Conservation (phyloP, 1,140 invertebrate genomes). For the Neotoxoptera formosana region DNA sequence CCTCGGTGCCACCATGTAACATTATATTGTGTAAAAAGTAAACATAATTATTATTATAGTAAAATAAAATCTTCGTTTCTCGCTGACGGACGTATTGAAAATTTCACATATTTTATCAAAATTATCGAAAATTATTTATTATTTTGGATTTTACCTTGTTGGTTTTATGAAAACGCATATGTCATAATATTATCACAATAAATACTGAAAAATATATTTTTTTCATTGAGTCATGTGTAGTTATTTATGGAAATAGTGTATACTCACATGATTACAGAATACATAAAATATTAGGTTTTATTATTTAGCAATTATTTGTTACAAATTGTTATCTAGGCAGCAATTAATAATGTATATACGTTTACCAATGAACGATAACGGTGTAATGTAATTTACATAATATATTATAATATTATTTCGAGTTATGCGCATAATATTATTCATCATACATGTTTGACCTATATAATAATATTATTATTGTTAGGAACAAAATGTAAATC, state of each 20-base stretch:
- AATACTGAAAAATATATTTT: no score
- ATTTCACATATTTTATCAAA: no score
- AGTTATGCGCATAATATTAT: not conserved
- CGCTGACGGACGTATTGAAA: no score
- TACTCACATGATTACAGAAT: no score
- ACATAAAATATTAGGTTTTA: not conserved
- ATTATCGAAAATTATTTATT: no score
- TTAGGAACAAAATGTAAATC: not conserved
- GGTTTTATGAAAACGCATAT: no score
- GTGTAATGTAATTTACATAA: not conserved
- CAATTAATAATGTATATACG: not conserved
- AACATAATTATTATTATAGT: not conserved
- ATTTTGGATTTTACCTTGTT: no score
- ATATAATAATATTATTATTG: not conserved
- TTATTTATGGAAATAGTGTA: not conserved
- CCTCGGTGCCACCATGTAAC: not conserved
- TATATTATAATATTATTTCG: not conserved
- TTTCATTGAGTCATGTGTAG: not conserved
- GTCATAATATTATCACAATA: no score
- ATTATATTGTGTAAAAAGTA: not conserved
- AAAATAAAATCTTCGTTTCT: not conserved
- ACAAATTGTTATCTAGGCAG: not conserved
- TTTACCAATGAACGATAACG: not conserved
- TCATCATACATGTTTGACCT: not conserved
- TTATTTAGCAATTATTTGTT: not conserved